Percentiles rank a stretch among this genome's conserved stretches.
Conservation (phyloP, 2,113 vertebrate species). For the Ia io region DNA sequence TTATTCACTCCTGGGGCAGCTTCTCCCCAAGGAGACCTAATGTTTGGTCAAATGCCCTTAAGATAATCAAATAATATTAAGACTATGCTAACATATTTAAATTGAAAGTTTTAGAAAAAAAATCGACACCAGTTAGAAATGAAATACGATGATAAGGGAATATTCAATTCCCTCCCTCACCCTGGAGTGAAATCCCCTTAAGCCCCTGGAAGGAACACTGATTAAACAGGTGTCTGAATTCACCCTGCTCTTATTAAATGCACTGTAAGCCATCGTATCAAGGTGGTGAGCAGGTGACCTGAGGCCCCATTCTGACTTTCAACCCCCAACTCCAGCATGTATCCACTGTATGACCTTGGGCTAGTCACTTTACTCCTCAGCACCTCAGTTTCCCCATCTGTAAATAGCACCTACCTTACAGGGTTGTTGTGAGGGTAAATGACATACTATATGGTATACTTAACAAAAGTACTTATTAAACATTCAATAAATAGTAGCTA, state of each 20-base stretch:
- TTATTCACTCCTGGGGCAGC: background rate
- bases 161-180: background rate
- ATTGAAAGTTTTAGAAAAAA: background rate
- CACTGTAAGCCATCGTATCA: accelerated
- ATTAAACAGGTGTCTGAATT: background rate
- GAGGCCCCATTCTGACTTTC: background rate
- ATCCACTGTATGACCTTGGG: background rate
- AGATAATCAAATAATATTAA: background rate
- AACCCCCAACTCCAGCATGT: background rate
- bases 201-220: background rate
- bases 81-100: background rate
- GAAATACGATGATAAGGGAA: background rate
- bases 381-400: background rate
- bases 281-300: background rate
- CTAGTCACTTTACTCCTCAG: background rate
- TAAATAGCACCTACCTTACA: background rate
- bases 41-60: background rate
- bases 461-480: background rate
- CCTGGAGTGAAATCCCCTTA: background rate
- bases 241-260: background rate
- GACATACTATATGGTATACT: background rate
- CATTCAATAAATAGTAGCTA: background rate
- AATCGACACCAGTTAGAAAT: background rate
- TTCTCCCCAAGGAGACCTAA: background rate
- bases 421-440: background rate